Evolutionary conservation across 2,888 invertebrate genomes (phyloP), one percentile per base, ranked within the genome.

Genomic region (Cerastoderma edule): DNA sequence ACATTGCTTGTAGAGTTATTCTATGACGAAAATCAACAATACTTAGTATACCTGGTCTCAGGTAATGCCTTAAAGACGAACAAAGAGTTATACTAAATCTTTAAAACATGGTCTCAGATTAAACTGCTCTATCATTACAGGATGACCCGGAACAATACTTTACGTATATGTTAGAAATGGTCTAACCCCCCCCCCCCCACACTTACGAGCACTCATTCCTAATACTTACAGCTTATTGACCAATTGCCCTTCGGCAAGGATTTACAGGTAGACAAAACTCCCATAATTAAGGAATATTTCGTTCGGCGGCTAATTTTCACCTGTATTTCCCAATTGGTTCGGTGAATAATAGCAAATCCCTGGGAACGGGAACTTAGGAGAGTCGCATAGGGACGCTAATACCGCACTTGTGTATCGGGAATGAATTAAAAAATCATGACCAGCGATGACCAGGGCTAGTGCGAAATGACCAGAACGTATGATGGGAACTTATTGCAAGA

Each of bases 221-320:
- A n/a, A n/a, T n/a, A n/a, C n/a, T 66, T 66, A 13, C 32, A 30
- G 19, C 50, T n/a, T 19, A 50, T 48, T 66, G 66, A 53, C 50
- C 24, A 48, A 24, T 39, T 60, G 60, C 60, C 60, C 60, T 19
- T 24, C 19, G 71, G 44, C 27, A 24, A 30, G 39, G 32, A 24
- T 28, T 65, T 22, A 3, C 68, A 33, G 33, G 33, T 60, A 67
- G 67, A 50, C 67, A 56, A n/a, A 24, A 67, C 54, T 67, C 57
- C 35, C 66, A 50, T 63, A 67, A 60, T 67, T 67, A 50, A 32
- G 63, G 48, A 67, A 63, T 39, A 60, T 39, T 60, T 60, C 32
- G 60, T 24, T n/a, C n/a, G n/a, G 50, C 16, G 32, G 48, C 24
- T 56, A 74, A 74, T 74, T 74, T 74, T 69, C 74, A 74, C 74